Conservation (phyloP, 2,888 invertebrate genomes). For the Rhorus exstirpatorius region DNA sequence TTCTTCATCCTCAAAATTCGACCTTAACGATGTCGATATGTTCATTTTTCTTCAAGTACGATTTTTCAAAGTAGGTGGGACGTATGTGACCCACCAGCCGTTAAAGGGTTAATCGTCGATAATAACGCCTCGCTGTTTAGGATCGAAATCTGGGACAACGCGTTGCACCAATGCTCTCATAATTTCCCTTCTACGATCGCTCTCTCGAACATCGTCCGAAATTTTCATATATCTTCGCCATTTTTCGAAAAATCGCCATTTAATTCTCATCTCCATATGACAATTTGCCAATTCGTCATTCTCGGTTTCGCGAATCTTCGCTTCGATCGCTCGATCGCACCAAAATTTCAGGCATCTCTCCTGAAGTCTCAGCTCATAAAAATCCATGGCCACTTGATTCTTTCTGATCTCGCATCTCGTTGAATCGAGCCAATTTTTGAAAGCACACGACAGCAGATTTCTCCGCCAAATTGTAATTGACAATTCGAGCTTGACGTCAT, state of each 20-base stretch:
- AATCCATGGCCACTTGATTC: slow-evolving; percentile 91
- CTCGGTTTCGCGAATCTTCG: slow-evolving; percentile 81
- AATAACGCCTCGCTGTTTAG: slow-evolving; percentile 76
- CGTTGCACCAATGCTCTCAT: slow-evolving; percentile 81
- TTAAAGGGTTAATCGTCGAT: slow-evolving; percentile 76
- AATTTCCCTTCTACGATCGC: slow-evolving; percentile 79
- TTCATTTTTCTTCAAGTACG: too few species aligned
- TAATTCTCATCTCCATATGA: slow-evolving; percentile 74
- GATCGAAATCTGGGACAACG: slow-evolving; percentile 82
- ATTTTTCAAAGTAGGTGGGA: too few species aligned
- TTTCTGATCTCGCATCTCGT: slow-evolving; percentile 84
- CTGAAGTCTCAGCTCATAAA: slow-evolving; percentile 89
- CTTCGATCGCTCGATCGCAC: slow-evolving; percentile 85
- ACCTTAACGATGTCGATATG: too few species aligned
- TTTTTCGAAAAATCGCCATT: slow-evolving; percentile 74
- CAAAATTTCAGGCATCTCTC: slow-evolving; percentile 87
- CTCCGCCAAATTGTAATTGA: slow-evolving; percentile 74
- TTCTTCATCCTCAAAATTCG: too few species aligned
- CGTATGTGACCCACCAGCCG: too few species aligned
- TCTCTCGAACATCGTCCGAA: slow-evolving; percentile 78
- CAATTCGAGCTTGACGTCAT: slow-evolving; percentile 72
- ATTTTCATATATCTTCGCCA: slow-evolving; percentile 80
- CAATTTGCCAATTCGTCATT: slow-evolving; percentile 73
- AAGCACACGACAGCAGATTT: slow-evolving; percentile 75
- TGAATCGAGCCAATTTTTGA: slow-evolving; percentile 76